Conservation (phyloP, 1,140 invertebrate species). For the Drosophila nigrodunni region DNA sequence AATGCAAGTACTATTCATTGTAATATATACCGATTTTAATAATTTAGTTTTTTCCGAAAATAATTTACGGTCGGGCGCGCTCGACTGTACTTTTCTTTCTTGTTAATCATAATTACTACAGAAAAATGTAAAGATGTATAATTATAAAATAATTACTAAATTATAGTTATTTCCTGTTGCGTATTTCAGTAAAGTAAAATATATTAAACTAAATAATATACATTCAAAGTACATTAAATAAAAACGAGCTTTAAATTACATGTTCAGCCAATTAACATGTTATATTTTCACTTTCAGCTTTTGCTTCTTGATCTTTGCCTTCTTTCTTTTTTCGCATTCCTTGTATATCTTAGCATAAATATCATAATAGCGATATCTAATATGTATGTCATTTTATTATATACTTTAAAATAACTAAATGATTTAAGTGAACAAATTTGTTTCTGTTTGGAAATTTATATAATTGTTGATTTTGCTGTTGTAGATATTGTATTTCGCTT, state of each 20-base stretch:
- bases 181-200: conserved; percentile 32
- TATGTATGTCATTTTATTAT: conserved; percentile 33
- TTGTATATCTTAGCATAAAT: conserved; percentile 31
- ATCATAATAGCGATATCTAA: conserved; percentile 35
- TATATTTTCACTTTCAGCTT: conserved; percentile 26
- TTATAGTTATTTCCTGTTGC: conserved; percentile 18
- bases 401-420: conserved; percentile 58
- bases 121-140: conserved; percentile 37
- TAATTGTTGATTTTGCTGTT: conserved; percentile 24
- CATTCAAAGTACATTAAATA: conserved; percentile 45
- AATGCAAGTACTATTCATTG: too few species aligned
- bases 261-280: conserved; percentile 21
- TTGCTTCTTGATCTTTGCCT: conserved; percentile 23
- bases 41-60: too few species aligned
- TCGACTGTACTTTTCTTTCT: too few species aligned
- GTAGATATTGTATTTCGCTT: conserved; percentile 21
- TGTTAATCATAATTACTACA: conserved; percentile 52
- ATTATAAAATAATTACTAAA: conserved; percentile 27
- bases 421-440: conserved; percentile 38
- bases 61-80: too few species aligned
- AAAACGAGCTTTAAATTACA: conserved; percentile 24
- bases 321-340: not conserved
- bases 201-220: conserved; percentile 20
- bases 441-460: conserved; percentile 34
- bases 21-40: too few species aligned